phyloP scores from a whole-genome alignment of 2,113 vertebrate genomes.

The Polypterus senegalus region DNA sequence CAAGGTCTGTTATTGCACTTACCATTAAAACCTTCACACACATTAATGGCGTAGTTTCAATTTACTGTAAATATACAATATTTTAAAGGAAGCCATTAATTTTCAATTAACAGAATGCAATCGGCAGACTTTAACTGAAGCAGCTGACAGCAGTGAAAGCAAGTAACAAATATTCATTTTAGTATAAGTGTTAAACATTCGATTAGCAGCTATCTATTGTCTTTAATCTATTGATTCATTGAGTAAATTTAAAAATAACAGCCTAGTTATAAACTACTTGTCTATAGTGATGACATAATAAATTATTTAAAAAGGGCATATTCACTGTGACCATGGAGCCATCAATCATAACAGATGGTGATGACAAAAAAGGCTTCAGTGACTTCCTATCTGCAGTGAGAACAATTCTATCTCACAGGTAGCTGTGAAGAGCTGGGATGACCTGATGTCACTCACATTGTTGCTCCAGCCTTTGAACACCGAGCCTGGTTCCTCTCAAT shows the following conservation, averaged over 20 bases:
- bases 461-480: conserved; percentile 87
- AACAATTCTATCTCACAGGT: conserved; percentile 96
- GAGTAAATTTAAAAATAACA: conserved; percentile 98
- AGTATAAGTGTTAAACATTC: conserved; percentile 43
- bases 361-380: conserved; percentile 94
- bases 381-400: conserved; percentile 73
- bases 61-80: no score
- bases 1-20: no score
- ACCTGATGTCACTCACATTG: conserved; percentile 94
- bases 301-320: conserved; percentile 99
- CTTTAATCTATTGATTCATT: conserved; percentile 84
- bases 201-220: conserved; percentile 70
- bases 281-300: conserved; percentile 93
- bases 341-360: conserved; percentile 98
- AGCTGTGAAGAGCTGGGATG: conserved; percentile 74
- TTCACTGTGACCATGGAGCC: conserved; percentile 91
- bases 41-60: no score
- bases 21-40: no score
- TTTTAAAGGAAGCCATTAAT: no score
- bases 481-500: conserved; percentile 65
- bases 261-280: conserved; percentile 92
- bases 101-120: no score
- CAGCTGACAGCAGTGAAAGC: no score
- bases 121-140: no score
- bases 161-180: no score